These are phyloP conservation scores for Clinocottus analis DNA, from an alignment of 2,113 vertebrate genomes.

Conservation along the genomic window DNA sequence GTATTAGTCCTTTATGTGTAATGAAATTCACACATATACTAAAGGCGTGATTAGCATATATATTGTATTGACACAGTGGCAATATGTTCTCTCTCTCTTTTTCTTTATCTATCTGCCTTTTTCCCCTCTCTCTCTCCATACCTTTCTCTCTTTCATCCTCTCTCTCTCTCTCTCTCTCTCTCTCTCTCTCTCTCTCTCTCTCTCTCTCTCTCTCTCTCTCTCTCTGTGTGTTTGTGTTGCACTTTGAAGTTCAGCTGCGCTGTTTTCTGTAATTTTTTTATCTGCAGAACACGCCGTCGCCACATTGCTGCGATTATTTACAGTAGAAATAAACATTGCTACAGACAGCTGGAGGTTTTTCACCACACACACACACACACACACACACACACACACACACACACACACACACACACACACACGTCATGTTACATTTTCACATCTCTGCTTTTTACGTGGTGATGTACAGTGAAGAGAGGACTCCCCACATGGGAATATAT, in stretches of 20 bases:
- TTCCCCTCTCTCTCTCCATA: conserved; percentile 5
- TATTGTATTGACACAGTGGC: conserved; percentile 78
- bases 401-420: no score
- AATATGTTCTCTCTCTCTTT: conserved; percentile 63
- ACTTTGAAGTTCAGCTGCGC: conserved; percentile 65
- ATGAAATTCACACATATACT: conserved; percentile 75
- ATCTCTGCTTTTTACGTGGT: conserved; percentile 19
- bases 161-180: neutral
- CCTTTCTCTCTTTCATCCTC: conserved; percentile 29
- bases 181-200: conserved; percentile 28
- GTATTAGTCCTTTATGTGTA: conserved; percentile 65
- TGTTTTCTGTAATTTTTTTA: conserved; percentile 65
- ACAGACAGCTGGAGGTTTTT: neutral
- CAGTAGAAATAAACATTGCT: conserved; percentile 35
- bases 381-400: no score
- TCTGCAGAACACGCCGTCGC: conserved; percentile 35
- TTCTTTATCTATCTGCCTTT: conserved; percentile 53
- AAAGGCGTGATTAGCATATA: conserved; percentile 81
- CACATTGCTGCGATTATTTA: conserved; percentile 63
- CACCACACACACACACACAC: no score
- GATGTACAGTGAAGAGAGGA: neutral
- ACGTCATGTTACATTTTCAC: conserved; percentile 6
- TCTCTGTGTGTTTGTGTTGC: conserved; percentile 12
- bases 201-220: conserved; percentile 13
- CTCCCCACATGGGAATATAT: neutral